Conservation (phyloP, 2,888 invertebrate species). For the Harpagoxenus sublaevis region DNA sequence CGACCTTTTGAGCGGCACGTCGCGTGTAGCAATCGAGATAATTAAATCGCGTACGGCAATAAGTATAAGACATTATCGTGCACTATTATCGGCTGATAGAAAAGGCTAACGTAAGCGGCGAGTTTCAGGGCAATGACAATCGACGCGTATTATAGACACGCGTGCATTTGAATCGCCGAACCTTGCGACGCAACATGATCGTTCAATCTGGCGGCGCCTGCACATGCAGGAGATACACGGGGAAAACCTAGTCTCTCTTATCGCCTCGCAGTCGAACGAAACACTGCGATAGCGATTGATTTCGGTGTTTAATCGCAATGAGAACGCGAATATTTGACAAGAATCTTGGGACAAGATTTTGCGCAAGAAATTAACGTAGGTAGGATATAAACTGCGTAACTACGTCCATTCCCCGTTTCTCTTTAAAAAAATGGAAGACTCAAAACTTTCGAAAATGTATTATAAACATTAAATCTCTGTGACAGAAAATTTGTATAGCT, state of each 20-base stretch:
- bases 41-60: conserved; percentile 72
- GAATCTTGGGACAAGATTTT: too few species aligned
- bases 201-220: conserved; percentile 74
- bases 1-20: conserved; percentile 68
- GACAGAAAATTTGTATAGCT: too few species aligned
- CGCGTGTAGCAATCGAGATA: conserved; percentile 64
- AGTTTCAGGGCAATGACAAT: conserved; percentile 68
- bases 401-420: too few species aligned
- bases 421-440: too few species aligned
- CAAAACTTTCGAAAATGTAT: too few species aligned
- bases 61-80: conserved; percentile 69
- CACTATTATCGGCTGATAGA: conserved; percentile 65
- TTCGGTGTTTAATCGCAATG: too few species aligned
- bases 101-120: conserved; percentile 63
- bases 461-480: too few species aligned
- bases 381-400: too few species aligned
- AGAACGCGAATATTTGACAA: too few species aligned
- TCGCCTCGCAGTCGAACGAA: conserved; percentile 57
- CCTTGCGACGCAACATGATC: conserved; percentile 70
- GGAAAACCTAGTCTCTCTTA: conserved; percentile 65
- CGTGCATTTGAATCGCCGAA: conserved; percentile 46
- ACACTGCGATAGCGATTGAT: conserved; percentile 70
- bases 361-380: too few species aligned
- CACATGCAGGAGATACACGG: conserved; percentile 14
- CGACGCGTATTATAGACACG: conserved; percentile 14